These are phyloP conservation scores for Darevskia nairensis DNA, from an alignment of 2,797 vertebrate species.

Conservation along the genomic window DNA sequence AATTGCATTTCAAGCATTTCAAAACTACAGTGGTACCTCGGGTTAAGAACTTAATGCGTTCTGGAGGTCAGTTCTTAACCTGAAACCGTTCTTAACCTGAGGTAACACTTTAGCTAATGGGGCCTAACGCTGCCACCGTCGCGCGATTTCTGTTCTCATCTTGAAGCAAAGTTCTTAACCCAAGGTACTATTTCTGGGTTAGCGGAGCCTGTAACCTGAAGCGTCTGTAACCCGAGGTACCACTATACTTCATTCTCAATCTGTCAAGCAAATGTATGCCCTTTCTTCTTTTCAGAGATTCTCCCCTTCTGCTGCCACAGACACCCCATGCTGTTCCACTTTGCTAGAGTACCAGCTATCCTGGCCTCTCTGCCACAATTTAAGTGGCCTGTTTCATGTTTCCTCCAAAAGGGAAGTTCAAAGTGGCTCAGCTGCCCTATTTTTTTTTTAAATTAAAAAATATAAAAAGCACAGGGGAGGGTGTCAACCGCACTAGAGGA, in stretches of 20 bases:
- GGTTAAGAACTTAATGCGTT: too few species aligned
- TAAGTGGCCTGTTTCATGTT: conserved; percentile 7
- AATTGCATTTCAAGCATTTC: not conserved
- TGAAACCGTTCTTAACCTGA: too few species aligned
- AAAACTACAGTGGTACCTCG: too few species aligned
- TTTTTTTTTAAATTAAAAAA: too few species aligned
- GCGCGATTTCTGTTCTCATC: too few species aligned
- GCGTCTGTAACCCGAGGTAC: too few species aligned
- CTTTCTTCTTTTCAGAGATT: not conserved
- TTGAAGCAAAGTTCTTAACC: too few species aligned
- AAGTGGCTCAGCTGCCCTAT: not conserved
- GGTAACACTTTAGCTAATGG: too few species aligned
- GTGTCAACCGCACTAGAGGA: not conserved
- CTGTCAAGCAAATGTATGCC: not conserved
- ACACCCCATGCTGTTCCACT: not conserved
- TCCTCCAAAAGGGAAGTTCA: conserved; percentile 23
- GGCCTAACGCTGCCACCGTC: too few species aligned
- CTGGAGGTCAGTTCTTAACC: too few species aligned
- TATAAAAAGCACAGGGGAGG: not conserved
- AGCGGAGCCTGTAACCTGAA: too few species aligned
- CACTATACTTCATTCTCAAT: not conserved
- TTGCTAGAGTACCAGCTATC: not conserved
- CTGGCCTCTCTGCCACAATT: not conserved
- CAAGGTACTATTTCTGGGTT: too few species aligned
- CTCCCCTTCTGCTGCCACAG: conserved; percentile 9